phyloP scores from a whole-genome alignment of 2,797 vertebrate genomes.

The Sylvilagus floridanus region DNA sequence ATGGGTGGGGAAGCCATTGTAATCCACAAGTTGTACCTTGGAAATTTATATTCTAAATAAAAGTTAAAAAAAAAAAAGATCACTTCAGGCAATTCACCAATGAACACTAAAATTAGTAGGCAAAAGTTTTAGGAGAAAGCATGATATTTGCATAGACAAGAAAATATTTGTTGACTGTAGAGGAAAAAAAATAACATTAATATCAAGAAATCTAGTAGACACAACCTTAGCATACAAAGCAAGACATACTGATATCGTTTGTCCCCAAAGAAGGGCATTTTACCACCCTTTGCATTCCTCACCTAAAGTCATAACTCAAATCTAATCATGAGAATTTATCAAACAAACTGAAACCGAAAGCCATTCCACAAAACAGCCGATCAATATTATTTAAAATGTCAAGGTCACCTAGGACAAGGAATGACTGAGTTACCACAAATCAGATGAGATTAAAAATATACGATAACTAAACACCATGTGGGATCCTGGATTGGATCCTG shows the following conservation, averaged over 20 bases:
- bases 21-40: no score
- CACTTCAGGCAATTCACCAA: not conserved
- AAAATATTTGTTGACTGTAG: not conserved
- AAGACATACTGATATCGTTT: not conserved
- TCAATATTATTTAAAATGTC: not conserved
- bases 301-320: not conserved
- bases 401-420: not conserved
- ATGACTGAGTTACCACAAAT: not conserved
- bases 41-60: no score
- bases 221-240: not conserved
- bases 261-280: not conserved
- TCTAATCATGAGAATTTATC: not conserved
- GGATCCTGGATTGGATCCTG: not conserved
- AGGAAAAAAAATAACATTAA: not conserved
- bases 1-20: no score
- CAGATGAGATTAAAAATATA: not conserved
- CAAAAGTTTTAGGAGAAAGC: not conserved
- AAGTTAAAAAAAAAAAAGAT: no score
- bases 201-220: not conserved
- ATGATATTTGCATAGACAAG: not conserved
- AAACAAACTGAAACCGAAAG: not conserved
- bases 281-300: not conserved
- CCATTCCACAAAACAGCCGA: not conserved
- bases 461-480: not conserved
- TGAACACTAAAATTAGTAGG: not conserved